Evolutionary conservation across 23 tunicate species (phyloP), one percentile per base, ranked within the genome.

Genomic region (Halocynthia roretzi): DNA sequence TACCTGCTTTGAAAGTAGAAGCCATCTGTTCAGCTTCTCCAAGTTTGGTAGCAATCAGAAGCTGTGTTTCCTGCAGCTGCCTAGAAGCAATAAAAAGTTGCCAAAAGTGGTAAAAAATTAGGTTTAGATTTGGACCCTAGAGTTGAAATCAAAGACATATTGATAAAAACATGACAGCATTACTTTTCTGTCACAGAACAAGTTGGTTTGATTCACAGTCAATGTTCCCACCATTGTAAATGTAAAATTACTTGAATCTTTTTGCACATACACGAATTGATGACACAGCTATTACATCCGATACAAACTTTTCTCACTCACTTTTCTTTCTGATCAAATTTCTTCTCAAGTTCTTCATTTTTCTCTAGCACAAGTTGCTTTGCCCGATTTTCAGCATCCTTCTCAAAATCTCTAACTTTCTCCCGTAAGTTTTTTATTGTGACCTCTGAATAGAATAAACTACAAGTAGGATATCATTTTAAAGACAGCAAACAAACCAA

Each of bases 1-100:
- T 20, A 74, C 78, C 78, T 14, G 87, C 80, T 60, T 86, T 90
- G n/a, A 85, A 69, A 23, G 85, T 81, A 6, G 80, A 17, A 7
- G 81, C 96, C 80, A 73, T 84, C 68, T 88, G 92, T 68, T 94
- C 99, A 5, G 99, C 84, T 77, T 94, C 95, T 63, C 82, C 84
- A 0, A 96, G 86, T 67, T 96, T 96, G 7, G 83, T 78, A 12
- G 96, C 93, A 8, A 94, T 96, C 75, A 60, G 50, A 56, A 81
- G 53, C 63, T 89, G 96, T 50, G 89, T 82, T 20, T 96, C 97
- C 22, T 76, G 84, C 54, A 96, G 58, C n/a, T 64, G 62, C 70
- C 78, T 74, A 15, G 8, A 74, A 67, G 44, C 44, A 31, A 0
- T 31, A 31, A 31, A 31, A 51, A 40, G 15, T 78, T 60, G n/a